Conservation (phyloP, 2,113 vertebrate species). For the Calonectris borealis region DNA sequence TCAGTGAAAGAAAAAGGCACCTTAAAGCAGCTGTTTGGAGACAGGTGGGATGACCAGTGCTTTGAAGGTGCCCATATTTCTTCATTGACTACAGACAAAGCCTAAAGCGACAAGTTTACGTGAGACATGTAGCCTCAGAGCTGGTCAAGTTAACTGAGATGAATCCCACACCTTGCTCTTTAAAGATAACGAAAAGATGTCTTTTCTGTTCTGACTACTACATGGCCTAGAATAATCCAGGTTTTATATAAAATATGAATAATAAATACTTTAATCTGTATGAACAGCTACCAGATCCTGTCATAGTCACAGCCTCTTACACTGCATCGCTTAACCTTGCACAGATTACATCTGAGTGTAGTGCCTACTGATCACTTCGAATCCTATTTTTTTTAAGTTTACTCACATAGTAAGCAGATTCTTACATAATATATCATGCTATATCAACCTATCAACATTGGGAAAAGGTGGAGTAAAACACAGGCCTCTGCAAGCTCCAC, state of each 20-base stretch:
- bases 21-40: background rate
- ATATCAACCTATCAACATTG: background rate
- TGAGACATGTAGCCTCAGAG: background rate
- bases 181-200: background rate
- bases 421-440: background rate
- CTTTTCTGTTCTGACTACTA: background rate
- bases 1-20: background rate
- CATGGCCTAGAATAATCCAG: background rate
- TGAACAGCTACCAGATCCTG: background rate
- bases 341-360: background rate
- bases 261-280: slow-evolving; percentile 2
- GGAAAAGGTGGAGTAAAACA: background rate
- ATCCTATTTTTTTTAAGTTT: background rate
- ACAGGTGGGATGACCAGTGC: background rate
- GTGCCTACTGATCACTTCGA: background rate
- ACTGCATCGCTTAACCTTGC: background rate
- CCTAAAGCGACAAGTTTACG: background rate
- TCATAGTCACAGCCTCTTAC: background rate
- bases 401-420: background rate
- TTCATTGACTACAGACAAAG: background rate
- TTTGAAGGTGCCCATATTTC: background rate
- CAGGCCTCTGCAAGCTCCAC: background rate
- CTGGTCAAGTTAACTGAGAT: background rate
- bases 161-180: background rate
- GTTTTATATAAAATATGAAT: background rate